These are phyloP conservation scores for Ambastaia sidthimunki DNA, from an alignment of 2,797 vertebrate genomes.

Conservation along the genomic window DNA sequence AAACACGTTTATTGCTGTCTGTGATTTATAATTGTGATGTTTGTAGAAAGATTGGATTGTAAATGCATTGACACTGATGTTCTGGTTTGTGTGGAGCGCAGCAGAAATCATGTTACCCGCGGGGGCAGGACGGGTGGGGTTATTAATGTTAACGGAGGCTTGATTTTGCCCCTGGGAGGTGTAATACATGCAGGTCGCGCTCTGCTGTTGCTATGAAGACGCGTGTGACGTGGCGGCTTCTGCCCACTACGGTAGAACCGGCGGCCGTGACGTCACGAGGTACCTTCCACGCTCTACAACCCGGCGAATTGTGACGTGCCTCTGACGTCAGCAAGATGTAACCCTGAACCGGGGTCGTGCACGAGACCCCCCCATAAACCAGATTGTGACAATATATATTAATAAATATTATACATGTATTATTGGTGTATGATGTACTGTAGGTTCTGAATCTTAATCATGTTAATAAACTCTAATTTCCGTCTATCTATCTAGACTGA, in stretches of 20 bases:
- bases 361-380: too few species aligned
- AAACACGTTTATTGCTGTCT: too few species aligned
- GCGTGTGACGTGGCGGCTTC: conserved; percentile 75
- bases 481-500: too few species aligned
- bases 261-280: conserved; percentile 53
- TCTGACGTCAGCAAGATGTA: background rate
- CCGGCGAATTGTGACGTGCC: background rate
- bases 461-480: too few species aligned
- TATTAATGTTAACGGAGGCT: conserved; percentile 47
- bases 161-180: conserved; percentile 61
- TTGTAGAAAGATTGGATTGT: background rate
- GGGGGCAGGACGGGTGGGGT: conserved; percentile 21
- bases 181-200: conserved; percentile 76
- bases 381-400: too few species aligned
- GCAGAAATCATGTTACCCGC: conserved; percentile 24
- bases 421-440: too few species aligned
- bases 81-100: conserved; percentile 16
- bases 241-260: conserved; percentile 73
- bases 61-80: background rate
- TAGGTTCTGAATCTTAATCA: background rate
- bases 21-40: too few species aligned
- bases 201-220: conserved; percentile 73
- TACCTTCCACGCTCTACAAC: background rate
- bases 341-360: too few species aligned
- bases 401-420: too few species aligned